Conservation (phyloP, 2,797 vertebrate genomes). For the Mormyrops boulengeri region DNA sequence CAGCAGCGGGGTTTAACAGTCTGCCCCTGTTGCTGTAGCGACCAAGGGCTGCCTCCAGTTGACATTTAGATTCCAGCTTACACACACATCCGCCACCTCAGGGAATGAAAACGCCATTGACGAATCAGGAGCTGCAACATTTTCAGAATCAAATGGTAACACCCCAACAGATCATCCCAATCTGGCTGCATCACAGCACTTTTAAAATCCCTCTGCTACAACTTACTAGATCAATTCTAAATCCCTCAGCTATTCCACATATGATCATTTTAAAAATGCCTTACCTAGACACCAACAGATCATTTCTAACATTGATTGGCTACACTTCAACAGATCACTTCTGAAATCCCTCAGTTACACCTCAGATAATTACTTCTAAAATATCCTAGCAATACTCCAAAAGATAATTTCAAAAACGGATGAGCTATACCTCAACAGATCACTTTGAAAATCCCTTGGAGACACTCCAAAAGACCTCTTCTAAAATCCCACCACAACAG, state of each 20-base stretch:
- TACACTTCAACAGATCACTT: background rate
- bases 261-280: background rate
- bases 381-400: background rate
- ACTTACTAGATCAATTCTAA: background rate
- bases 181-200: background rate
- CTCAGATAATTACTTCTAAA: background rate
- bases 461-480: background rate
- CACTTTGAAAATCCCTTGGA: background rate
- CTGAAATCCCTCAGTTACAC: background rate
- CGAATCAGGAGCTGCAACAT: background rate
- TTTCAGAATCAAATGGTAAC: background rate
- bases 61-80: slow-evolving; percentile 12
- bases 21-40: slow-evolving; percentile 12
- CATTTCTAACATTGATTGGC: background rate
- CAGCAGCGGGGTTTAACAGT: background rate
- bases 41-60: background rate
- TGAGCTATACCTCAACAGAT: background rate
- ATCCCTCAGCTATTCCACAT: background rate
- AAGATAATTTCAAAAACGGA: background rate
- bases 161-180: background rate
- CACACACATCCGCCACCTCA: background rate
- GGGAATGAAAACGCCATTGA: background rate
- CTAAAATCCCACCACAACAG: background rate
- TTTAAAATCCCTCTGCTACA: background rate
- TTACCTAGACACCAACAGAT: background rate